phyloP scores from a whole-genome alignment of 2,113 vertebrate genomes.

The Sisor rabdophorus region DNA sequence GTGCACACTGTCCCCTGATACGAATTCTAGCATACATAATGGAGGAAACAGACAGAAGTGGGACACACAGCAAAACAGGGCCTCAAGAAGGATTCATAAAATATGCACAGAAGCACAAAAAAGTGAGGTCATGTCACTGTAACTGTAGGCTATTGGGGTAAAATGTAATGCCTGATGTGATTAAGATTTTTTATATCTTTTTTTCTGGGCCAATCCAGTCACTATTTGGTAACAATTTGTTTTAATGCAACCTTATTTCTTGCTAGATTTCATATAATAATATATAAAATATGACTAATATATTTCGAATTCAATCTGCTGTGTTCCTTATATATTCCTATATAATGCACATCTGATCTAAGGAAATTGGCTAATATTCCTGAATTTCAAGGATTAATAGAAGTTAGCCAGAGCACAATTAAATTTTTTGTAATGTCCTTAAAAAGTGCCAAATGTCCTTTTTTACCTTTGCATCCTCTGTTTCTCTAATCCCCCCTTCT shows the following conservation, averaged over 20 bases:
- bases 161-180: slow-evolving; percentile 37
- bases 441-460: slow-evolving; percentile 57
- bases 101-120: not conserved
- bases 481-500: not conserved
- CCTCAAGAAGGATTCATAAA: slow-evolving; percentile 36
- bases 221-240: not conserved
- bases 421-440: slow-evolving; percentile 67
- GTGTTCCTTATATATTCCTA: slow-evolving; percentile 64
- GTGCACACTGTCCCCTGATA: slow-evolving; percentile 38
- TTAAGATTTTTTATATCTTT: not conserved
- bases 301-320: slow-evolving; percentile 66
- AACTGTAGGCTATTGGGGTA: slow-evolving; percentile 26
- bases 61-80: slow-evolving; percentile 32
- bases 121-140: not conserved
- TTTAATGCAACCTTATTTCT: slow-evolving; percentile 45
- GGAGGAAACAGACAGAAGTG: slow-evolving; percentile 47
- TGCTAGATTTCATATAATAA: slow-evolving; percentile 60
- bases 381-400: slow-evolving; percentile 59
- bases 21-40: slow-evolving; percentile 46
- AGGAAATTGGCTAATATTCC: slow-evolving; percentile 67
- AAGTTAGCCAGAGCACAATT: slow-evolving; percentile 62
- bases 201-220: not conserved
- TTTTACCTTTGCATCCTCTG: not conserved
- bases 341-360: slow-evolving; percentile 70
- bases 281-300: slow-evolving; percentile 68